Evolutionary conservation across 2,113 vertebrate species (phyloP).

Genomic region (Lagopus muta): DNA sequence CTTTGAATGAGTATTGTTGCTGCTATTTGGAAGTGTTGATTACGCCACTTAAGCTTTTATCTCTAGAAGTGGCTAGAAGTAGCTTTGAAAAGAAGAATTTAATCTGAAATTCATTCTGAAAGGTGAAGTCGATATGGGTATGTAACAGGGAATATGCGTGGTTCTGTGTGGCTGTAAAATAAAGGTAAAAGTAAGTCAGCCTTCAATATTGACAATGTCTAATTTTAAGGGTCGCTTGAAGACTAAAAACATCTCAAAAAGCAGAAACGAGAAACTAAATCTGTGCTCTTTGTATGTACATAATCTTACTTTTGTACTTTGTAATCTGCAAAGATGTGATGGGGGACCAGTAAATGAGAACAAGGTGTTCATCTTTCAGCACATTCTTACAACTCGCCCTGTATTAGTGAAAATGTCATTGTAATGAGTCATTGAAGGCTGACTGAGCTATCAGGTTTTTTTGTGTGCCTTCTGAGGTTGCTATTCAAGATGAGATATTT

Average conservation of each 20-base stretch:
- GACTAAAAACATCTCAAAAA: background rate
- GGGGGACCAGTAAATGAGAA: background rate
- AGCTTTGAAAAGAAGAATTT: background rate
- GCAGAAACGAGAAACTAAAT: background rate
- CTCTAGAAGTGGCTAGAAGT: background rate
- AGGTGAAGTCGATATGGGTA: background rate
- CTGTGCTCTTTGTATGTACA: background rate
- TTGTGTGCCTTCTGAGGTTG: constrained; percentile 56
- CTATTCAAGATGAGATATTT: constrained; percentile 39
- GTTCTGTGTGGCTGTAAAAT: constrained; percentile 32
- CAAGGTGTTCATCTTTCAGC: background rate
- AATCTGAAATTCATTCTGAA: background rate
- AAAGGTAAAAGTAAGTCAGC: background rate
- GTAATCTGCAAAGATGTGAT: background rate
- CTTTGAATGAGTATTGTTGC: background rate
- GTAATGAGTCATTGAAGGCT: background rate
- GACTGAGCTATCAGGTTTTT: constrained; percentile 19
- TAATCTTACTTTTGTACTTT: constrained; percentile 16
- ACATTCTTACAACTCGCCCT: background rate
- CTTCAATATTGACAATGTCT: background rate
- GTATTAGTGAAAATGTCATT: background rate
- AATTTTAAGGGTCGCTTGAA: background rate
- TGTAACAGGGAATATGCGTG: background rate
- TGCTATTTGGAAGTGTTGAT: background rate
- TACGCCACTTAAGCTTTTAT: background rate